Base-by-base conservation (phyloP, 2,888 invertebrate genomes). In the Plagodis dolabraria region DNA sequence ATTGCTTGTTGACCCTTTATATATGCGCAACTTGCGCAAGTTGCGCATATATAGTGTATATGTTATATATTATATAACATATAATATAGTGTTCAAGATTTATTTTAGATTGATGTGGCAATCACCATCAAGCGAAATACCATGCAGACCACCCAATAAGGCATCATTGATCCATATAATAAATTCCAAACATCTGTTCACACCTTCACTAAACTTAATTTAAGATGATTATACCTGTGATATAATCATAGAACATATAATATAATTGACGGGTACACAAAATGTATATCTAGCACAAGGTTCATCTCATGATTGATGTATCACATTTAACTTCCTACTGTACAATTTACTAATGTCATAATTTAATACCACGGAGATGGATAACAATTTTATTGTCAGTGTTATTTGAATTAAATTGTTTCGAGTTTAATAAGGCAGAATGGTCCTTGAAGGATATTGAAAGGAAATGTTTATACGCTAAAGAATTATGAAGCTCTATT, bases 381-480 rank as follows among this genome's bases (percentile, higher is more conserved):
- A 54, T 54, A 51, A 51, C 44, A 43, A 54, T 60, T 54, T 54
- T 51, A 54, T 51, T 60, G 51, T 54, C 47, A 51, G 53, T 54
- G 42, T 33, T n/a, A 36, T 46, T 53, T 11, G 46, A 36, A 59
- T 53, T 53, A 53, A 53, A 59, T 59, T 50, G 58, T 59, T 53
- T 53, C 42, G 46, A 50, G 35, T 46, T 46, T 53, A 59, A 53
- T 59, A 46, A 53, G 46, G 58, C 46, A 49, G 45, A 45, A 7
- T 36, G 0, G 36, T 49, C 12, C 38, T 50, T 34, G 49, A 38
- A 7, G 11, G 9, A 36, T 48, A 38, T 8, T 40, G 40, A 33
- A 40, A 22, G 7, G 22, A 45, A 35, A 49, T n/a, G 9, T 33
- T 5, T 46, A 44, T 5, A 51, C 50, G 6, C 50, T 22, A 22